Conservation (phyloP, 2,113 vertebrate species). For the Chlamydotis undulata region DNA sequence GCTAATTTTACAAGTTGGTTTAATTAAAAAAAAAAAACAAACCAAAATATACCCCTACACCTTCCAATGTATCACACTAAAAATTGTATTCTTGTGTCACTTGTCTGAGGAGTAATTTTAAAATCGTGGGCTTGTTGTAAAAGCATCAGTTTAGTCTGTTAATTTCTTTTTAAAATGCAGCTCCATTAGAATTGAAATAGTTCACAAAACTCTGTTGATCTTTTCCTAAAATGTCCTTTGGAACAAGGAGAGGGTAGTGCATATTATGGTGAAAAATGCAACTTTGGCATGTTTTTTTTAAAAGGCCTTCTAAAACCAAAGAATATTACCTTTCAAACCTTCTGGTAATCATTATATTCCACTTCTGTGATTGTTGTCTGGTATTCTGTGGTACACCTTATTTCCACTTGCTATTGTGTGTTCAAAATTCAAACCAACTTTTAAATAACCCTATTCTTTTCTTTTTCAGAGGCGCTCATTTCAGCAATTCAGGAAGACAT, state of each 20-base stretch:
- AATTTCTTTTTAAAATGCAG: background rate
- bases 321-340: background rate
- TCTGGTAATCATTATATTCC: background rate
- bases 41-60: background rate
- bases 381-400: background rate
- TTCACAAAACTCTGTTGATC: background rate
- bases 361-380: background rate
- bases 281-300: background rate
- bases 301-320: background rate
- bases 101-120: background rate
- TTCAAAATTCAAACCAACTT: background rate
- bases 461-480: slow-evolving; percentile 87
- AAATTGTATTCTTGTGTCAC: background rate
- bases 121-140: background rate
- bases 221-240: background rate
- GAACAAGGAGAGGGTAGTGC: background rate
- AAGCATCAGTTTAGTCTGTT: background rate
- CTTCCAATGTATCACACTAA: background rate
- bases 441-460: background rate
- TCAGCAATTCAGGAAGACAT: slow-evolving; percentile 90
- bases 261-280: background rate
- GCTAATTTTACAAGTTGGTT: background rate
- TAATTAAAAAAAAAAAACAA: background rate
- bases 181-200: background rate
- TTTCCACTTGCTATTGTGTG: background rate